Conservation (phyloP, 37 sponge, comb jelly and placozoan genomes). For the Eunapius fragilis region DNA sequence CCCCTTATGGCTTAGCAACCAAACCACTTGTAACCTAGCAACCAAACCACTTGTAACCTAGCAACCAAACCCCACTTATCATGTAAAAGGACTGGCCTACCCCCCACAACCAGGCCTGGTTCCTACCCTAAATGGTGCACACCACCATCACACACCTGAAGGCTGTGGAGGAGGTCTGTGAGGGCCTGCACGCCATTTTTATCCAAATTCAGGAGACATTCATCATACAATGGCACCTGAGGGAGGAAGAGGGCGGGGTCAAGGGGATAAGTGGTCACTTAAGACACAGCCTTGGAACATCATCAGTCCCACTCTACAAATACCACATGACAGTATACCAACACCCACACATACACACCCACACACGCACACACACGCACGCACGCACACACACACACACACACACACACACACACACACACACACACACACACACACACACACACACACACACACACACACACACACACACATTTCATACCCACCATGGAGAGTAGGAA, state of each 20-base stretch:
- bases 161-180: conserved; percentile 22
- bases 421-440: conserved; percentile 13
- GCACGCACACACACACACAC: conserved; percentile 7
- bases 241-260: too few species aligned
- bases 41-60: too few species aligned
- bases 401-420: conserved; percentile 15
- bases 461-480: background rate
- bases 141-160: background rate
- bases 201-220: too few species aligned
- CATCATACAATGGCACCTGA: too few species aligned
- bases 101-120: background rate
- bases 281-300: background rate
- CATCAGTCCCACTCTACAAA: too few species aligned
- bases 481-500: conserved; percentile 20
- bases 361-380: too few species aligned
- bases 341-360: too few species aligned
- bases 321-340: too few species aligned
- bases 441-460: conserved; percentile 18
- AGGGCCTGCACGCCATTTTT: background rate
- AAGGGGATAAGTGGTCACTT: background rate
- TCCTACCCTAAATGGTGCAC: background rate
- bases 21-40: too few species aligned
- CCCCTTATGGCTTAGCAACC: too few species aligned
- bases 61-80: too few species aligned
- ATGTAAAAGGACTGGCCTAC: too few species aligned